These are phyloP conservation scores for Andrena dorsata DNA, from an alignment of 2,888 invertebrate genomes.

Conservation along the genomic window DNA sequence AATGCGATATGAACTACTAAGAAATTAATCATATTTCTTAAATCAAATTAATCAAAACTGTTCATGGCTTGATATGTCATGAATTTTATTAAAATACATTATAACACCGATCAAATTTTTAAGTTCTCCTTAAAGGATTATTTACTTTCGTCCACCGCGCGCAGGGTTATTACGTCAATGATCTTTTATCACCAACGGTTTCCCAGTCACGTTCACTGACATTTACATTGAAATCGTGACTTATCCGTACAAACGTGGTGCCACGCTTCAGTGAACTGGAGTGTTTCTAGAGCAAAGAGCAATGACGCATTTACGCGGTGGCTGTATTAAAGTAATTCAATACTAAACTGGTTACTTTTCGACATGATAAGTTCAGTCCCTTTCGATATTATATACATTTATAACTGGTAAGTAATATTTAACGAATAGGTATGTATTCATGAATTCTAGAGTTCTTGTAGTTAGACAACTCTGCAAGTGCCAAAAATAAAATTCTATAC, in stretches of 20 bases:
- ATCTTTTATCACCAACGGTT: constrained; percentile 53
- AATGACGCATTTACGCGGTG: constrained; percentile 43
- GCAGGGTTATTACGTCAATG: constrained; percentile 54
- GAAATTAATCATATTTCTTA: no score
- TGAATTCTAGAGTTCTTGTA: no score
- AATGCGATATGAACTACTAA: no score
- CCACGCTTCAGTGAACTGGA: constrained; percentile 61
- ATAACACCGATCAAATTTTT: not conserved
- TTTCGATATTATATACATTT: not conserved
- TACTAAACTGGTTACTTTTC: constrained; percentile 4
- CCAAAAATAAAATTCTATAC: no score
- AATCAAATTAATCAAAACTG: no score
- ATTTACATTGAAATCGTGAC: constrained; percentile 77
- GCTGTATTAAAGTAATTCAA: constrained; percentile 9
- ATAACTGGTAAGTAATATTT: not conserved
- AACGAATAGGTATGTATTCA: no score
- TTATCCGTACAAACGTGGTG: constrained; percentile 59
- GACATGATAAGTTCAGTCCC: not conserved
- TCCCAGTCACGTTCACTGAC: constrained; percentile 66
- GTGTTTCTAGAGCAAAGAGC: constrained; percentile 64
- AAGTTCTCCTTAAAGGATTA: constrained; percentile 4
- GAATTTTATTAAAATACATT: not conserved
- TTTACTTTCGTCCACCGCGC: constrained; percentile 25
- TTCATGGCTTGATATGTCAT: no score
- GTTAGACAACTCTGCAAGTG: no score